phyloP scores from a whole-genome alignment of 2,113 vertebrate species.

The pig (Sus scrofa) region T2T-Sscrofa CM000812.6:32612501-32613000 shows the following conservation, averaged over 20 bases:
- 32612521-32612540: neutral
- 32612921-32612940: neutral
- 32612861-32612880: neutral
- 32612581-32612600: neutral
- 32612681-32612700: neutral
- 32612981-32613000: neutral
- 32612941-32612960: slow-evolving; percentile 15
- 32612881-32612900: neutral
- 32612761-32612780: neutral
- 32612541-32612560: neutral
- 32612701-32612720: neutral
- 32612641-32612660: slow-evolving; percentile 10
- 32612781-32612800: neutral
- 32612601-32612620: neutral
- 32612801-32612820: slow-evolving; percentile 18
- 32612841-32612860: neutral
- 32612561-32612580: neutral
- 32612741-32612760: neutral
- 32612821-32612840: slow-evolving; percentile 3
- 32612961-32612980: neutral
- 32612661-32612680: slow-evolving; percentile 35
- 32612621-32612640: neutral
- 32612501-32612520: neutral
- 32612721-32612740: neutral
- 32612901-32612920: neutral